phyloP scores from a whole-genome alignment of 1,140 invertebrate species.

The Drosophila arawakana region DNA sequence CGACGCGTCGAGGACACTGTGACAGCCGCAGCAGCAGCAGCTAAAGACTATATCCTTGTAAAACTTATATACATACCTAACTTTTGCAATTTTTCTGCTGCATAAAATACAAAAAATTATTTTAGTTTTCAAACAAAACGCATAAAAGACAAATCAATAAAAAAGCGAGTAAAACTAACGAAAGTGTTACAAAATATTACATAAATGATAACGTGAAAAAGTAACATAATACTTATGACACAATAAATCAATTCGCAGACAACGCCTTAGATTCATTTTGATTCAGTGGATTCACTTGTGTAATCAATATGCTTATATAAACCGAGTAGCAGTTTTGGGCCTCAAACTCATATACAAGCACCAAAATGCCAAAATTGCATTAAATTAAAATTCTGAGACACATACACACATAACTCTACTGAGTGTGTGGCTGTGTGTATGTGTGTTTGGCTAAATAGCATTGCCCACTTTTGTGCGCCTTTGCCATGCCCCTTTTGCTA shows the following conservation, averaged over 20 bases:
- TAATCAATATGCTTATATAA: constrained; percentile 54
- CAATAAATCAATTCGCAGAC: constrained; percentile 1
- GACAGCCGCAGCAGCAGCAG: constrained; percentile 45
- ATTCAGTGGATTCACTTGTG: constrained; percentile 16
- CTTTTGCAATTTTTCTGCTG: constrained; percentile 66
- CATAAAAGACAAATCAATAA: constrained; percentile 3
- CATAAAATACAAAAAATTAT: constrained; percentile 5
- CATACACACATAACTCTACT: background rate
- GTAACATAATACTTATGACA: constrained; percentile 5
- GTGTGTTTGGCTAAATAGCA: constrained; percentile 13
- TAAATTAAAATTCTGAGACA: background rate
- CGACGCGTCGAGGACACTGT: constrained; percentile 48
- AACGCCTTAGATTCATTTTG: constrained; percentile 20
- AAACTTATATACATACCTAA: constrained; percentile 75
- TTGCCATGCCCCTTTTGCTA: constrained; percentile 41
- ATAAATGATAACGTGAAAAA: constrained; percentile 1
- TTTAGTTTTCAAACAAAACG: background rate
- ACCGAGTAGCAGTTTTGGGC: background rate
- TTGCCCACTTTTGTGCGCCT: constrained; percentile 73
- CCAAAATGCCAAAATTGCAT: constrained; percentile 30
- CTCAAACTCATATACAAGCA: constrained; percentile 5
- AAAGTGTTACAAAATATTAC: background rate
- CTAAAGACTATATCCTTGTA: constrained; percentile 63
- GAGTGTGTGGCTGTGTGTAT: background rate
- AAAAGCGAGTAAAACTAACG: background rate